Conservation (phyloP, 2,113 vertebrate genomes). For the Clupea harengus region DNA sequence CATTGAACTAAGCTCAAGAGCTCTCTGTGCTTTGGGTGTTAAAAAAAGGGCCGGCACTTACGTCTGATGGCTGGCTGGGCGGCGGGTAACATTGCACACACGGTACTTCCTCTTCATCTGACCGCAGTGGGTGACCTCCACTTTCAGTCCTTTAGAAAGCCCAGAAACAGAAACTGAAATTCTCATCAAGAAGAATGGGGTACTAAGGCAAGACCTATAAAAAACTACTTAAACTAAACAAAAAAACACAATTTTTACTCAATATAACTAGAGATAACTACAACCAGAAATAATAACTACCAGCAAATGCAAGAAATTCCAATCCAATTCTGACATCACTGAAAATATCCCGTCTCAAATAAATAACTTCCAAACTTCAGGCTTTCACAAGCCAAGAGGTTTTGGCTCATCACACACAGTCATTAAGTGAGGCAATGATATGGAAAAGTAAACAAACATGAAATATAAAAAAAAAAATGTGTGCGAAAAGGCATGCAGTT, state of each 20-base stretch:
- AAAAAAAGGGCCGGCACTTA: constrained; percentile 57
- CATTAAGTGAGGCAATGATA: not conserved
- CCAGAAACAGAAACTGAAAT: not conserved
- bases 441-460: not conserved
- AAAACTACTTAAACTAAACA: not conserved
- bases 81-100: constrained; percentile 95
- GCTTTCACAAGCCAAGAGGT: not conserved
- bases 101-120: constrained; percentile 99
- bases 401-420: not conserved
- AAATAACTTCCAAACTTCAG: not conserved
- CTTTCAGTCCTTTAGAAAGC: constrained; percentile 84
- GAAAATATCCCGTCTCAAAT: not conserved
- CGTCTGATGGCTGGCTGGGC: constrained; percentile 98
- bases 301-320: not conserved
- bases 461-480: not conserved
- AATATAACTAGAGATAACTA: not conserved
- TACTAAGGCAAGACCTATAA: not conserved
- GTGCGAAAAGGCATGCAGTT: not conserved
- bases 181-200: not conserved
- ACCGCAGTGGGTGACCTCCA: constrained; percentile 97
- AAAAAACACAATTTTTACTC: not conserved
- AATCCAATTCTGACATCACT: not conserved
- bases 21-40: not conserved
- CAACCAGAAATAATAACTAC: not conserved
- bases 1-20: not conserved